These are phyloP conservation scores for Scytalopus superciliaris DNA, from an alignment of 2,113 vertebrate genomes.

Conservation along the genomic window DNA sequence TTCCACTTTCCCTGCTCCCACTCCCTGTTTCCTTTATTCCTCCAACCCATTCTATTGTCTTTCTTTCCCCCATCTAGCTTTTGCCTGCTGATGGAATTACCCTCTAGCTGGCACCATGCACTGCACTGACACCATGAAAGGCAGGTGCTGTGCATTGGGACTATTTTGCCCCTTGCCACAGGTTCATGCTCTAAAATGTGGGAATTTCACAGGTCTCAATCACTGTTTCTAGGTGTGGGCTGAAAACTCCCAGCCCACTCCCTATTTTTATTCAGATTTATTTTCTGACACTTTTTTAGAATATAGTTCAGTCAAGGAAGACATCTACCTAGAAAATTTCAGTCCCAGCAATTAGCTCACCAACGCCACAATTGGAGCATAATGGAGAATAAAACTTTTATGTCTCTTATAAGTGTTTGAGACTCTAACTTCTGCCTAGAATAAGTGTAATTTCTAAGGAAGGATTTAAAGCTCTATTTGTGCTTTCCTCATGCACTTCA, in stretches of 20 bases:
- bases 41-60: neutral
- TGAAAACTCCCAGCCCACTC: neutral
- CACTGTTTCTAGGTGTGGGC: neutral
- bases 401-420: neutral
- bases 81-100: neutral
- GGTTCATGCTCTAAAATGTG: neutral
- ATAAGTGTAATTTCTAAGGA: neutral
- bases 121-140: fast-evolving
- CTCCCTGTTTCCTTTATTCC: neutral
- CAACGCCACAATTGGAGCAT: neutral
- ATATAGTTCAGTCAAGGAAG: neutral
- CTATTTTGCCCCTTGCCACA: neutral
- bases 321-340: neutral
- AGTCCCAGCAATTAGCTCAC: neutral
- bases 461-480: constrained; percentile 27
- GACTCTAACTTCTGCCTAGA: neutral
- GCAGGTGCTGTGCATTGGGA: fast-evolving
- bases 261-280: neutral
- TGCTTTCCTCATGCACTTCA: neutral
- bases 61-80: neutral
- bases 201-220: neutral
- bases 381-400: neutral
- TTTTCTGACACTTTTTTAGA: neutral
- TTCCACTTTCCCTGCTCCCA: neutral
- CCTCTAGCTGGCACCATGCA: fast-evolving